These are phyloP conservation scores for Rhea americana DNA, from an alignment of 2,113 vertebrate species.

Conservation along the genomic window DNA sequence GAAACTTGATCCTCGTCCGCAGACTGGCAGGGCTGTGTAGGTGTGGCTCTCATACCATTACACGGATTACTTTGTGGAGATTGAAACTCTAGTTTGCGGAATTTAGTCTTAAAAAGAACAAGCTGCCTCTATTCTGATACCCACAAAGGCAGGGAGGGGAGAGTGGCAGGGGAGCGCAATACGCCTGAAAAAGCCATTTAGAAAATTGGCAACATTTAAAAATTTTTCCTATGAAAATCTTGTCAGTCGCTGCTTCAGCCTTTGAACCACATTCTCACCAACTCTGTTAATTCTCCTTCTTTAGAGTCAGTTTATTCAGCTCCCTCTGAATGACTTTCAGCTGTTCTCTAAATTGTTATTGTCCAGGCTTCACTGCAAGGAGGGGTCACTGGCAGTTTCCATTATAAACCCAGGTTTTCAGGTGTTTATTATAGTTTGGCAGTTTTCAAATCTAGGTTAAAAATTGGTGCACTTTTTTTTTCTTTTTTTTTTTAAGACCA, in stretches of 20 bases:
- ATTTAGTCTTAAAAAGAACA: constrained; percentile 21
- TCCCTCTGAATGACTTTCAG: constrained; percentile 69
- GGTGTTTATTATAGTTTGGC: constrained; percentile 70
- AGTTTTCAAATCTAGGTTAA: constrained; percentile 63
- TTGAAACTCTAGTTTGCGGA: background rate
- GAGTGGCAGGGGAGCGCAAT: background rate
- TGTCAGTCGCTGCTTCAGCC: background rate
- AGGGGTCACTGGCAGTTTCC: constrained; percentile 62
- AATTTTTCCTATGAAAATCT: constrained; percentile 7
- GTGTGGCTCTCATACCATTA: background rate
- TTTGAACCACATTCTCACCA: background rate
- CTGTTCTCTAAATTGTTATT: constrained; percentile 66
- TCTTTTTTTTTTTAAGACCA: background rate
- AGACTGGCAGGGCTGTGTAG: background rate
- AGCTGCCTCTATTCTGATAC: constrained; percentile 10
- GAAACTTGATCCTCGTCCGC: background rate
- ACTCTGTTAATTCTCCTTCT: constrained; percentile 15
- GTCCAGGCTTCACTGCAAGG: constrained; percentile 33
- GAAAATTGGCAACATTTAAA: constrained; percentile 28
- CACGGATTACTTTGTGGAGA: constrained; percentile 15
- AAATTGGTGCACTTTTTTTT: constrained; percentile 17
- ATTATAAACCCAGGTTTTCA: constrained; percentile 57
- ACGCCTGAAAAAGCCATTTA: constrained; percentile 20
- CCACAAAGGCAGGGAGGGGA: background rate
- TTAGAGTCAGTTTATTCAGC: constrained; percentile 42